Percentiles rank a stretch among this genome's conserved stretches.
phyloP scores from a whole-genome alignment of 2,797 vertebrate genomes.

The Pseudochirops cupreus region DNA sequence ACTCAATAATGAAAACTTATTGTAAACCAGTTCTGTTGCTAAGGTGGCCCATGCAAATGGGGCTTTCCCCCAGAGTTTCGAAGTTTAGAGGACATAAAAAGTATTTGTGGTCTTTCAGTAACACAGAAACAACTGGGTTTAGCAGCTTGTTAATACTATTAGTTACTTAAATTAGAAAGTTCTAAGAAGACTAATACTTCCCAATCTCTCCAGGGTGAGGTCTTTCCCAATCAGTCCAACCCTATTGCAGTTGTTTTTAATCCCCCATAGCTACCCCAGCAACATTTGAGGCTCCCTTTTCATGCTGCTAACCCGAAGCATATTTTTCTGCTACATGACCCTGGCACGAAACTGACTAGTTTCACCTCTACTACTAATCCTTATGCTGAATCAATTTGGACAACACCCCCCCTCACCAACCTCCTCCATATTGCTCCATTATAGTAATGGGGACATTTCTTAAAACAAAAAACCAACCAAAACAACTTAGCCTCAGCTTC shows the following conservation, averaged over 20 bases:
- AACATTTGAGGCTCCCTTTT: not conserved
- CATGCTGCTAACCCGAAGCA: not conserved
- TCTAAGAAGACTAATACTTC: not conserved
- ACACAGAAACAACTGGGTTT: not conserved
- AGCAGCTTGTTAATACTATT: not conserved
- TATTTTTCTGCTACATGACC: not conserved
- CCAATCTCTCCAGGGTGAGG: not conserved
- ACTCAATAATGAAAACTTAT: constrained; percentile 8
- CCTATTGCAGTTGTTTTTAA: not conserved
- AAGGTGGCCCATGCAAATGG: not conserved
- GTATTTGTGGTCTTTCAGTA: not conserved
- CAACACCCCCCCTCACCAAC: not conserved
- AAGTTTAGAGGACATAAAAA: not conserved
- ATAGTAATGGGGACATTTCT: not conserved
- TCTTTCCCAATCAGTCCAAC: not conserved
- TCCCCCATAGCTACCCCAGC: not conserved
- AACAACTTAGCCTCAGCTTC: not conserved
- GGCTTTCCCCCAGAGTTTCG: not conserved
- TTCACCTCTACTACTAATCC: not conserved
- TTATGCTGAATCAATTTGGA: not conserved
- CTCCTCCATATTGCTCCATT: not conserved
- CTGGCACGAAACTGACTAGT: not conserved
- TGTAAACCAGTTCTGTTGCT: not conserved
- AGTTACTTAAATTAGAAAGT: not conserved
- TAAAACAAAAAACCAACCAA: not conserved